Evolutionary conservation across 2,113 vertebrate genomes (phyloP).

Genomic region (Hyperopisus bebe): DNA sequence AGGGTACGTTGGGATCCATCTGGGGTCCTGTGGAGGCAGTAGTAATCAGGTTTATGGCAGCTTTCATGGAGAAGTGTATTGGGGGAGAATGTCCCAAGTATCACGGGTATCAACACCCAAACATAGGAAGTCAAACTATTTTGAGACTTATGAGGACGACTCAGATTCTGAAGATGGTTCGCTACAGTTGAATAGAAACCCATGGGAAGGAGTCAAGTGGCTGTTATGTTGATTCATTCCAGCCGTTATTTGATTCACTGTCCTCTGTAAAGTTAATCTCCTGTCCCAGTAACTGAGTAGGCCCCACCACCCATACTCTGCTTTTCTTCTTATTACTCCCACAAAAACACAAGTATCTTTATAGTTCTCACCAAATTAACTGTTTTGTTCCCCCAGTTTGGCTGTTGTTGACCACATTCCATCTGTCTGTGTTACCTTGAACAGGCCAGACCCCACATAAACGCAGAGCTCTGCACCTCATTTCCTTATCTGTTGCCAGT

Average conservation of each 20-base stretch:
- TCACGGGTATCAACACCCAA: neutral
- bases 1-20: neutral
- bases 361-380: neutral
- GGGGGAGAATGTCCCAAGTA: neutral
- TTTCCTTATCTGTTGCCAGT: neutral
- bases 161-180: neutral
- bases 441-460: neutral
- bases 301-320: neutral
- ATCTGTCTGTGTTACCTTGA: neutral
- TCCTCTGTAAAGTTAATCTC: neutral
- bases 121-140: neutral
- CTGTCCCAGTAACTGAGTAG: neutral
- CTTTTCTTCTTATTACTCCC: neutral
- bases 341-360: neutral
- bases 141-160: neutral
- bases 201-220: neutral
- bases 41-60: neutral
- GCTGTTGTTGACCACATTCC: neutral
- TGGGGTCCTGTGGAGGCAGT: neutral
- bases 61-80: neutral
- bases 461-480: neutral
- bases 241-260: neutral
- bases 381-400: neutral
- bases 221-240: neutral
- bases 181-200: neutral